Evolutionary conservation across 2,797 vertebrate species (phyloP), one percentile per base, ranked within the genome.

Genomic region (Ctenochaetus hawaiiensis): DNA sequence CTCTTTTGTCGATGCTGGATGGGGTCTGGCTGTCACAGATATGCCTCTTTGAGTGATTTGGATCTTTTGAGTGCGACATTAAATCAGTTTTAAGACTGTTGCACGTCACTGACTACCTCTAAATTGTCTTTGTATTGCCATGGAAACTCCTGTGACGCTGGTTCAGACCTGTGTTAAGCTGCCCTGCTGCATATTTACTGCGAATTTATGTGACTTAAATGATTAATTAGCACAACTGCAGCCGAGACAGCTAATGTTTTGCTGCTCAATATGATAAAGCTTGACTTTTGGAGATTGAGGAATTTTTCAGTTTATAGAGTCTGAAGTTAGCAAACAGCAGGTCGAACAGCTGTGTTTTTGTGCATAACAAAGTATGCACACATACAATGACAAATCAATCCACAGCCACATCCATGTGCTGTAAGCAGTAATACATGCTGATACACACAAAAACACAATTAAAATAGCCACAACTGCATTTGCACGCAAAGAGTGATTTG

Each of bases 401-500:
- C 53, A 49, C 52, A 34, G 30, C n/a, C 8, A 12, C 23, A 65
- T 56, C 43, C 37, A 11, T 53, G 44, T 53, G 64, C 22, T 66
- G 45, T 44, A 48, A 59, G 52, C 66, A 51, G 58, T 60, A 71
- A 79, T 51, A 64, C 6, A 3, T 26, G 13, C 72, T 72, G 45
- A 72, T 61, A n/a, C 17, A 56, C 34, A 16, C 56, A 16, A 79
- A 44, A 58, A 63, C 43, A 23, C 7, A 72, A 52, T 67, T 57
- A n/a, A 52, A 47, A 44, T n/a, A 34, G 41, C 20, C 22, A 77
- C 59, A 57, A 54, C n/a, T 43, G 63, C 59, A 74, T 39, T 54
- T 47, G 51, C 49, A 63, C 17, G 75, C 6, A 8, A 20, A 47
- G 3, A 77, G 44, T 68, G 48, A 84, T 79, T 79, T 88, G 77